phyloP scores from a whole-genome alignment of 2,888 invertebrate genomes.

The Hirudinaria manillensis region DNA sequence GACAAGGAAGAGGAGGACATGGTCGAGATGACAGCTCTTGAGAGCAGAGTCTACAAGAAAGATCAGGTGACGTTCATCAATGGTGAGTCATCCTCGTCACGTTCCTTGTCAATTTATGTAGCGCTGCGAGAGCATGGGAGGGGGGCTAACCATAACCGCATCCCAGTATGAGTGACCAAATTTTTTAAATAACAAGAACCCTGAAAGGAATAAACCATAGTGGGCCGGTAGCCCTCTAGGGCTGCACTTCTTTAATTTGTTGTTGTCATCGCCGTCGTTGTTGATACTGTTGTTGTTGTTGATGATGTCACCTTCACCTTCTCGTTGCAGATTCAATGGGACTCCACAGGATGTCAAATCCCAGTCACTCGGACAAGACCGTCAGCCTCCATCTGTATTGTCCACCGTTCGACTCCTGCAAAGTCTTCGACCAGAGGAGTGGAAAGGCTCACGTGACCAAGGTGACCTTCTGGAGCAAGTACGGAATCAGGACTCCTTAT shows the following conservation, averaged over 20 bases:
- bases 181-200: no score
- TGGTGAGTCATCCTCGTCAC: constrained; percentile 60
- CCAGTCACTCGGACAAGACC: constrained; percentile 77
- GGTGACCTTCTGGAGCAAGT: constrained; percentile 89
- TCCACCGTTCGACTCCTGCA: constrained; percentile 80
- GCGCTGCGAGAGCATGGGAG: neutral
- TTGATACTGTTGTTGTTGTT: neutral
- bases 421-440: constrained; percentile 83
- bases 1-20: constrained; percentile 41
- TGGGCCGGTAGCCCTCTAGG: neutral
- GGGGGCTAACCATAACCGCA: no score
- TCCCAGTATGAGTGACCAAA: no score
- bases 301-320: neutral
- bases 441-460: constrained; percentile 67
- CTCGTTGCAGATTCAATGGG: constrained; percentile 60
- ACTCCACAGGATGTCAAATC: constrained; percentile 89
- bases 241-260: neutral
- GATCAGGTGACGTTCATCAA: constrained; percentile 90
- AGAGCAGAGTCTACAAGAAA: constrained; percentile 63
- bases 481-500: constrained; percentile 66
- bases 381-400: constrained; percentile 90
- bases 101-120: neutral
- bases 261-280: neutral
- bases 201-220: no score
- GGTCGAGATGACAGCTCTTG: constrained; percentile 62